Evolutionary conservation across 1,140 invertebrate species (phyloP).

Genomic region (Heliconius melpomene): DNA sequence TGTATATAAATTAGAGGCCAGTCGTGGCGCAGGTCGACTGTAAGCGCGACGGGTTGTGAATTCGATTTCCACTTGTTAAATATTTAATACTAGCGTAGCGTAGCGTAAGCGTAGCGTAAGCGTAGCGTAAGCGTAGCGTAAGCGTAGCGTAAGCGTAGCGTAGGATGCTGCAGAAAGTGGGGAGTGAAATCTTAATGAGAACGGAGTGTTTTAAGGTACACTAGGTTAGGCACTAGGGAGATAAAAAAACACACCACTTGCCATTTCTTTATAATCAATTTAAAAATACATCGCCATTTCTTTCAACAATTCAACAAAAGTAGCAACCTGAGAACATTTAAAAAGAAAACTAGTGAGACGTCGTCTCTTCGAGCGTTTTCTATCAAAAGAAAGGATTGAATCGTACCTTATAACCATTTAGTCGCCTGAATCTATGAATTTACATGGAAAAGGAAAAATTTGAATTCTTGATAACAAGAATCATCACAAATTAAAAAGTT

Average conservation of each 20-base stretch:
- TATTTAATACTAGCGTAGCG: no score
- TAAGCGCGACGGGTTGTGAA: no score
- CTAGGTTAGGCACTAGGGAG: no score
- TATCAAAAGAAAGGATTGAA: background rate
- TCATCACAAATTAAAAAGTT: conserved; percentile 16
- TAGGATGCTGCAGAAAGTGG: no score
- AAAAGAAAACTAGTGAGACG: background rate
- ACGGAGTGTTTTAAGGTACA: no score
- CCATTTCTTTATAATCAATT: background rate
- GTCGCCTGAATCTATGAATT: background rate
- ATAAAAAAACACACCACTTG: background rate
- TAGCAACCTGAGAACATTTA: background rate
- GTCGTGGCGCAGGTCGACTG: background rate
- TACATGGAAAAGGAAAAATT: background rate
- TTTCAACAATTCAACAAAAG: background rate
- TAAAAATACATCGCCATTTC: background rate
- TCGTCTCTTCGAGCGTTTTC: background rate
- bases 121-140: no score
- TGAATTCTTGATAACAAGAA: background rate
- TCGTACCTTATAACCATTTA: background rate
- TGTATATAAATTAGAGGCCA: background rate
- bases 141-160: no score
- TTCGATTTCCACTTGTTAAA: no score
- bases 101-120: no score
- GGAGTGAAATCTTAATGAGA: no score